phyloP scores from a whole-genome alignment of 1,140 invertebrate genomes.

The Chelonus insularis region DNA sequence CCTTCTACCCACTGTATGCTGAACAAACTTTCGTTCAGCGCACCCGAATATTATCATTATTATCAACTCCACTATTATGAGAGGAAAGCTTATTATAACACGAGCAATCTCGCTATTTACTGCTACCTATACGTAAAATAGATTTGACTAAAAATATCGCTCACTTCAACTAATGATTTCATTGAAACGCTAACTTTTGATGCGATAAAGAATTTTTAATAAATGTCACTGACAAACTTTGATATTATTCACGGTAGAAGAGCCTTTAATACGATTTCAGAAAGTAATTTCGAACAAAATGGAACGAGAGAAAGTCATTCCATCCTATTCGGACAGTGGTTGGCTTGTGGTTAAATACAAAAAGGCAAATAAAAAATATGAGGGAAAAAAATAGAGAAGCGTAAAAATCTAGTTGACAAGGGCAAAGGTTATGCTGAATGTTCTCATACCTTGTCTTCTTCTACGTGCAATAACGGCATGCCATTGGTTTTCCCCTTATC shows the following conservation, averaged over 20 bases:
- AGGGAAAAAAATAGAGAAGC: slow-evolving; percentile 10
- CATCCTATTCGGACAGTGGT: neutral
- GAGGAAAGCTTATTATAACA: neutral
- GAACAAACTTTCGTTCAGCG: slow-evolving; percentile 44
- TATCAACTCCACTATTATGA: slow-evolving; percentile 12
- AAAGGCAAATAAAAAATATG: neutral
- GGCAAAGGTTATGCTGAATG: slow-evolving; percentile 32
- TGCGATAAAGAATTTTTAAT: slow-evolving; percentile 1
- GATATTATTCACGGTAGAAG: slow-evolving; percentile 8
- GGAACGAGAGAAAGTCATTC: neutral
- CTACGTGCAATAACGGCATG: slow-evolving; percentile 51
- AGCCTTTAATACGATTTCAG: slow-evolving; percentile 21
- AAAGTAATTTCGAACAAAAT: slow-evolving; percentile 21
- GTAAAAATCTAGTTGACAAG: slow-evolving; percentile 28
- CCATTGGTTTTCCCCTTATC: slow-evolving; percentile 42
- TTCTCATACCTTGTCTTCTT: slow-evolving; percentile 34
- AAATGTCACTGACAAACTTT: slow-evolving; percentile 14
- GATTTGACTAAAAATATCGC: too few species aligned
- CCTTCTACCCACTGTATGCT: slow-evolving; percentile 37
- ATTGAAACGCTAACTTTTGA: neutral
- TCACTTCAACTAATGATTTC: too few species aligned
- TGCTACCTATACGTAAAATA: neutral
- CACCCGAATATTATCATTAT: slow-evolving; percentile 22
- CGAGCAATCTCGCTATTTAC: neutral
- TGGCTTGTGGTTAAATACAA: neutral